Percentiles rank a stretch among this genome's conserved stretches.
phyloP scores from a whole-genome alignment of 1,140 invertebrate genomes.

The Penaeus indicus region DNA sequence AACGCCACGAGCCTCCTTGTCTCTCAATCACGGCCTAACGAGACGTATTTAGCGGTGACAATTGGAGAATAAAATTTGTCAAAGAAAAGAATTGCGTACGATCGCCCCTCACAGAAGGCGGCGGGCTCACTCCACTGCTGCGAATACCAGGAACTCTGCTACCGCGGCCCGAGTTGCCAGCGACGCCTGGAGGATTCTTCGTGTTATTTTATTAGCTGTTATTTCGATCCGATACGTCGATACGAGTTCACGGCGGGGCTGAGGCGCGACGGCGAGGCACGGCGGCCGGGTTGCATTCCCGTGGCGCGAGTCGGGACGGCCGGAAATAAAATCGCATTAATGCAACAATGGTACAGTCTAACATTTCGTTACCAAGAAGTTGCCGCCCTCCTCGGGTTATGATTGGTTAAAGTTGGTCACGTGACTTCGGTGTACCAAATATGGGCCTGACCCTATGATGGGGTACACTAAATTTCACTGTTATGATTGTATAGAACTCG shows the following conservation, averaged over 20 bases:
- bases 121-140: neutral
- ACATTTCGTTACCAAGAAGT: slow-evolving; percentile 31
- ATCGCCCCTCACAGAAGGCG: slow-evolving; percentile 16
- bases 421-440: slow-evolving; percentile 6
- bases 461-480: too few species aligned
- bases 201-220: neutral
- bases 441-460: neutral
- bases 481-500: too few species aligned
- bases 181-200: neutral
- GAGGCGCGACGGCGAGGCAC: too few species aligned
- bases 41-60: neutral
- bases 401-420: slow-evolving; percentile 22
- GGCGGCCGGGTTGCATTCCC: too few species aligned
- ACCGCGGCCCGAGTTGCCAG: neutral
- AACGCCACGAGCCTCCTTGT: neutral
- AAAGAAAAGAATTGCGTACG: slow-evolving; percentile 30
- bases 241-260: too few species aligned
- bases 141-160: slow-evolving; percentile 33
- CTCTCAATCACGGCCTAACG: slow-evolving; percentile 2
- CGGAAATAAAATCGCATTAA: neutral
- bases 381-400: slow-evolving; percentile 11
- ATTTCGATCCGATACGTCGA: too few species aligned
- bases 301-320: too few species aligned
- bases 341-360: neutral
- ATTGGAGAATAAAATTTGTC: neutral